Evolutionary conservation across 2,113 vertebrate genomes (phyloP).

Genomic region (Rostratula benghalensis): DNA sequence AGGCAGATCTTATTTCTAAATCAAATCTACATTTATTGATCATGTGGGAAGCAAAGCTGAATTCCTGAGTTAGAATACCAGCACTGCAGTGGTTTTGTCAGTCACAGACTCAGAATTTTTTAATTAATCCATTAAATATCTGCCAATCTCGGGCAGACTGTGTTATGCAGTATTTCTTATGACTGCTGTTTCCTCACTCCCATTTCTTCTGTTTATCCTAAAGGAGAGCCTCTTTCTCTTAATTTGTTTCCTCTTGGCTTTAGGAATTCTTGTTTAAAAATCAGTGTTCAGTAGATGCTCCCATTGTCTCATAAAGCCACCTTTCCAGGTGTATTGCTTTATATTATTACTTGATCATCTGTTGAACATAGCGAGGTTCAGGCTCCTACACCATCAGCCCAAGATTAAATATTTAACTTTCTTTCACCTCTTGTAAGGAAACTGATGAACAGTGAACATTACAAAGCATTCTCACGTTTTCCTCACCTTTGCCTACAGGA

Average conservation of each 20-base stretch:
- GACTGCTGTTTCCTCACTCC: not conserved
- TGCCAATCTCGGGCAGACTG: not conserved
- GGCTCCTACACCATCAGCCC: not conserved
- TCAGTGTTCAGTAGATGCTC: not conserved
- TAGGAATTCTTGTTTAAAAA: not conserved
- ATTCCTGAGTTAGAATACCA: not conserved
- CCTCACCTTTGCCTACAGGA: not conserved
- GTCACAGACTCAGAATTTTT: not conserved
- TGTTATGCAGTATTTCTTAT: not conserved
- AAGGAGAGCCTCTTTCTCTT: not conserved
- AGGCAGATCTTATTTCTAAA: not conserved
- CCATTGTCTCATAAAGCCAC: not conserved
- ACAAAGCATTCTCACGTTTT: not conserved
- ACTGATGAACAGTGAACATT: not conserved
- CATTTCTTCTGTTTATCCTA: not conserved
- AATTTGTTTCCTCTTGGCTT: not conserved
- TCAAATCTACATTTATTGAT: constrained; percentile 7
- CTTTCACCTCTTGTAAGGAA: not conserved
- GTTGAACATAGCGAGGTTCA: not conserved
- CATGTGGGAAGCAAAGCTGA: not conserved
- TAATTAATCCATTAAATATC: not conserved
- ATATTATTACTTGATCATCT: not conserved
- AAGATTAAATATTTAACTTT: not conserved
- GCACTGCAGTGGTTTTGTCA: not conserved
- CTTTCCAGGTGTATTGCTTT: not conserved